Base-by-base conservation (phyloP, 2,888 invertebrate species). In the Actias luna region DNA sequence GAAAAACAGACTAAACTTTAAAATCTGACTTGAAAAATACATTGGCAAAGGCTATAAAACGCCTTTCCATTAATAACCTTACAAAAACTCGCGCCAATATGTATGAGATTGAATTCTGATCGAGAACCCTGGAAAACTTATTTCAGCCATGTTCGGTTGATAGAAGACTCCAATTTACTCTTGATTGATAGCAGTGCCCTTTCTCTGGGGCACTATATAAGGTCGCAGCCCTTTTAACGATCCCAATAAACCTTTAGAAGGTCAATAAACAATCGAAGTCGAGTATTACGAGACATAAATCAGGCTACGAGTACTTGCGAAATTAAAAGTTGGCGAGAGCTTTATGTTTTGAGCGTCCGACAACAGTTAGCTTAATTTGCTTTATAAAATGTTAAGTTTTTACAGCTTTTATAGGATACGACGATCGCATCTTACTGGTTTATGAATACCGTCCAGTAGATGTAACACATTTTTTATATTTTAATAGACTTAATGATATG, bases 221-320 rank as follows among this genome's bases (percentile, higher is more conserved):
- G 61, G 63, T 61, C 63, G 63, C 63, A 58, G 61, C 62, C 64
- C 64, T 52, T 63, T 65, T 68, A 69, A 72, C 59, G 64, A 61
- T 60, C 59, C 59, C 64, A 58, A 69, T 67, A 65, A 69, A 57
- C 69, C 69, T 67, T 67, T 64, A 62, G 68, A 69, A 64, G 65
- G 63, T 67, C 70, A 60, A 74, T 77, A 72, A 74, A 76, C 68
- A 71, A 68, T 59, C n/a, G 61, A 29, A 42, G 59, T 67, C 58
- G 52, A 64, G 61, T 62, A 64, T 67, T 65, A 60, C 22, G 18
- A 25, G 29, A 35, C 18, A 64, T 64, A 64, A 64, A 64, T 64
- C 46, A 58, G 46, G 46, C 59, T 55, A 12, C n/a, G n/a, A 42
- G 36, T 42, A 29, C 55, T 29, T 25, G 59, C 18, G 22, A n/a